Evolutionary conservation across 2,113 vertebrate genomes (phyloP).

Genomic region (Vimba vimba): DNA sequence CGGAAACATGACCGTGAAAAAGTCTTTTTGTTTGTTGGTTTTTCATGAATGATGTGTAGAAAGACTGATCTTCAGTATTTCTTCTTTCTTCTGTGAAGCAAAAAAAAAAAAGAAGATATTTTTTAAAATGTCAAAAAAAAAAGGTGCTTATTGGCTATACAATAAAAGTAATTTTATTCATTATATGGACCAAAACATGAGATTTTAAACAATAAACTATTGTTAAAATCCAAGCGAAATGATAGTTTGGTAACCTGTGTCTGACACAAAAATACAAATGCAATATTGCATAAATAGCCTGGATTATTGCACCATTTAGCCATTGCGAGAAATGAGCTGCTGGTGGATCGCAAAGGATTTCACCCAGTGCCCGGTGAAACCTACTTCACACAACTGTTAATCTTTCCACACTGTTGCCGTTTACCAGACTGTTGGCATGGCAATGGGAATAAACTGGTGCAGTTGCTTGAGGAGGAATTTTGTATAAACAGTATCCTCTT

Average conservation of each 20-base stretch:
- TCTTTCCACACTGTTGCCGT: conserved; percentile 35
- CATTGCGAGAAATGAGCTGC: neutral
- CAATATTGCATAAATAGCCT: neutral
- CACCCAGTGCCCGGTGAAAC: conserved; percentile 27
- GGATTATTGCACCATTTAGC: neutral
- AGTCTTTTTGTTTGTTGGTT: neutral
- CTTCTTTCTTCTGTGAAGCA: neutral
- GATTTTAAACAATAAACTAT: neutral
- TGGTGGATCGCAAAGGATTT: conserved; percentile 3
- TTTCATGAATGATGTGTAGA: neutral
- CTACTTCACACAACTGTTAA: conserved; percentile 37
- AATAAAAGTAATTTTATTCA: no score
- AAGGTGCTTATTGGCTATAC: no score
- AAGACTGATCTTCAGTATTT: neutral
- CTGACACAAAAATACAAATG: neutral
- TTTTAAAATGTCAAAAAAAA: neutral
- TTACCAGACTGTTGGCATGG: conserved; percentile 43
- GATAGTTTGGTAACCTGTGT: neutral
- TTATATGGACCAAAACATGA: neutral
- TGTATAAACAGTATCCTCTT: conserved; percentile 15
- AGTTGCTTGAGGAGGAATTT: conserved; percentile 30
- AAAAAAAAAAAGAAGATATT: neutral
- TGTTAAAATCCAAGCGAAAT: neutral
- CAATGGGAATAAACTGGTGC: conserved; percentile 26
- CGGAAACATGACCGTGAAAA: neutral